Evolutionary conservation across 92 coral and sea anemone genomes (phyloP).

Genomic region (Actinostola sp.): DNA sequence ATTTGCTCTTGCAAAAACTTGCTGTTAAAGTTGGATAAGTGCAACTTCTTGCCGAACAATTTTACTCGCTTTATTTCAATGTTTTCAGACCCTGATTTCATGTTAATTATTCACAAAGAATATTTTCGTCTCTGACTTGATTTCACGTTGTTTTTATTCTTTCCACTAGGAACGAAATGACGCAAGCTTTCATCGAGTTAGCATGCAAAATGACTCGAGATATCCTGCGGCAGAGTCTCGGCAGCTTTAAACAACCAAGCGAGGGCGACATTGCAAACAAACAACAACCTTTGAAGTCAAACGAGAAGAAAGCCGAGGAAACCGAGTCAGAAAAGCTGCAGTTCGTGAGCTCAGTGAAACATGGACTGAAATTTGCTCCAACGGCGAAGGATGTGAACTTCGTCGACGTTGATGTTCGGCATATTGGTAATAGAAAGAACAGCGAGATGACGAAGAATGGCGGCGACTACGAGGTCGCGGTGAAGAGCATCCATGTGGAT

Average conservation of each 20-base stretch:
- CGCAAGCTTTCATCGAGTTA: constrained; percentile 92
- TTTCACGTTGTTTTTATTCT: no score
- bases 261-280: constrained; percentile 8
- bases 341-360: constrained; percentile 3
- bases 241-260: constrained; percentile 42
- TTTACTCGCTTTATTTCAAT: no score
- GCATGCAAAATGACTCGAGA: constrained; percentile 98
- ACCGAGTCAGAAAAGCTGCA: constrained; percentile 21
- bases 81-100: no score
- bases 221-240: constrained; percentile 78
- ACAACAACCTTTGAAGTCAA: neutral
- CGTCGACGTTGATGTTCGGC: constrained; percentile 68
- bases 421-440: neutral
- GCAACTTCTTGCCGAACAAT: no score
- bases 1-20: no score
- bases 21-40: no score
- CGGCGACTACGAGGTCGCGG: constrained; percentile 68
- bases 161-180: constrained; percentile 81
- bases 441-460: neutral
- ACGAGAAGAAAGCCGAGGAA: constrained; percentile 31
- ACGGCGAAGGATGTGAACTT: constrained; percentile 50
- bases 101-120: no score
- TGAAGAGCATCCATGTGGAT: constrained; percentile 80
- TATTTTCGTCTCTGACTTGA: no score
- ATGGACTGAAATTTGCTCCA: constrained; percentile 27